Evolutionary conservation across 2,888 invertebrate genomes (phyloP), one percentile per base, ranked within the genome.

Genomic region (Ypsolopha sequella): DNA sequence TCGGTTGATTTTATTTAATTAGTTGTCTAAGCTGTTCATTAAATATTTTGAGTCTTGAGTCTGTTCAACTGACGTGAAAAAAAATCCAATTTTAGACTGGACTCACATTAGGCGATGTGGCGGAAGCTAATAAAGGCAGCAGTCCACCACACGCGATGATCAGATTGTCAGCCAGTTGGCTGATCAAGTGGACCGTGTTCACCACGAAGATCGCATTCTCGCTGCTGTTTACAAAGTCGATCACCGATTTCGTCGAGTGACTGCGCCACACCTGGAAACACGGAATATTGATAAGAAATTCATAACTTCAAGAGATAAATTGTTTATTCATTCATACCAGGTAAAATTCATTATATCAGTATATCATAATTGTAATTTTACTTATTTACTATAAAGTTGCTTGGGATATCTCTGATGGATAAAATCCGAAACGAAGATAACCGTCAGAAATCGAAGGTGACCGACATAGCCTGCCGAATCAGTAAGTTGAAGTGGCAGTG

Each of bases 191-290:
- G 48, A 99, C 98, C 6, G 99, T 98, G 82, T 99, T 99, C 56
- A 99, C 98, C 53, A 99, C 99, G 81, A 99, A 99, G 63, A 99
- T 97, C 33, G 97, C 97, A 80, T 99, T 98, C 80, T 99, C 99
- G 71, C 96, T 94, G 81, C 97, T 96, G 87, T 99, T 99, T 60
- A 99, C 98, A 87, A 98, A 97, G 85, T 99, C 98, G 67, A 99
- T 91, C 59, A 99, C 97, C 38, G 97, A 97, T 78, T 98, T 98
- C 7, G 97, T 97, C 1, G 97, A 96, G 73, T 98, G 97, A 76
- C 97, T 97, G 54, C 92, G 88, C 92, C 92, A 92, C 44, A 92
- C 90, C 82, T 80, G 66, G 0, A 36, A 54, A 52, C 1, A 39
- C 39, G n/a, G n/a, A 6, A 9, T n/a, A 3, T n/a, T 11, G 6